Base-by-base conservation (phyloP, 2,888 invertebrate species). In the Druceiella hillmani region DNA sequence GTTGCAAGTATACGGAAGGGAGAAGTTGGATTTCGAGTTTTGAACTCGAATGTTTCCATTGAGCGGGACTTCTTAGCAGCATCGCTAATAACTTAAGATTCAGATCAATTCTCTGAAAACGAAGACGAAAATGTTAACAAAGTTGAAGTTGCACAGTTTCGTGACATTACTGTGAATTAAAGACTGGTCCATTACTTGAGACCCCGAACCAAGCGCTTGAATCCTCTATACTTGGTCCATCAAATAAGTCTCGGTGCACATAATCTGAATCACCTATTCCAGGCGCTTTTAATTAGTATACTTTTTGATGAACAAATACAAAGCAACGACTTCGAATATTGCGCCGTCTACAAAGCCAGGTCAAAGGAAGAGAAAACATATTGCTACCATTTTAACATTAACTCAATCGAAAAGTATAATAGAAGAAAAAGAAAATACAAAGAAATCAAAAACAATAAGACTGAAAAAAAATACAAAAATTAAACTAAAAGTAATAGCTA, bases 241-340 rank as follows among this genome's bases (percentile, higher is more conserved):
- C 37, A 47, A 47, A 43, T n/a, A n/a, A n/a, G n/a, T n/a, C n/a
- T n/a, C n/a, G n/a, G n/a, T n/a, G n/a, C n/a, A n/a, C 43, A 34
- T 40, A 45, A 44, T 41, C 41, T 45, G 39, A 39, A 39, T 45
- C 33, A 34, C 39, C 45, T 39, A 41, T 43, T n/a, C 45, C 10
- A n/a, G n/a, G n/a, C n/a, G n/a, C 45, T 45, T 46, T 35, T 46
- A 47, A 49, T 38, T 40, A 50, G 38, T 35, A 46, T n/a, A 44
- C 46, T 33, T 43, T 33, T 34, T 30, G 39, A 47, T 45, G 44
- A 37, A 7, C 39, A 43, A 43, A 44, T 37, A 48, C 45, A 50
- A 48, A 46, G 49, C 48, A 48, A 44, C 33, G 33, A 44, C 44
- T 46, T 44, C 50, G 34, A 49, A 46, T 47, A 46, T 47, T 45